Evolutionary conservation across 53 echinoderm and acorn worm genomes (phyloP).

Genomic region (Arbacia lixula): DNA sequence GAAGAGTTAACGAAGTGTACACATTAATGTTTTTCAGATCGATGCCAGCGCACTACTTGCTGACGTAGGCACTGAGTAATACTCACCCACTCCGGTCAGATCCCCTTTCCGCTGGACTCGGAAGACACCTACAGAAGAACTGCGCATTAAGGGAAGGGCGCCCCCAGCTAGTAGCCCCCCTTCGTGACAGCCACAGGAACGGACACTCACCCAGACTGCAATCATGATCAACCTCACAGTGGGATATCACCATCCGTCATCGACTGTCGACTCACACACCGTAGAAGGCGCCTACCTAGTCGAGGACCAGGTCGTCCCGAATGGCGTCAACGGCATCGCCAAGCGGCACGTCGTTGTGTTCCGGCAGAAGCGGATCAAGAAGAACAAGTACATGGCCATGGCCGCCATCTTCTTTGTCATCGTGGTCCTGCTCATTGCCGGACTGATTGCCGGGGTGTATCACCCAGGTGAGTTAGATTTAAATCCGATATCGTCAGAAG

Average conservation of each 20-base stretch:
- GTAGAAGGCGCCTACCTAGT: constrained; percentile 48
- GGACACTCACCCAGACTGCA: background rate
- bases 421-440: constrained; percentile 28
- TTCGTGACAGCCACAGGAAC: no score
- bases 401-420: constrained; percentile 34
- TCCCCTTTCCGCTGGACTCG: no score
- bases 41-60: no score
- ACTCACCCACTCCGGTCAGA: no score
- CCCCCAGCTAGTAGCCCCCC: no score
- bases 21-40: no score
- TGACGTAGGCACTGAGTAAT: no score
- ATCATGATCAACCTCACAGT: constrained; percentile 41
- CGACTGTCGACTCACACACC: constrained; percentile 46
- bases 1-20: no score
- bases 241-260: constrained; percentile 39
- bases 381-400: constrained; percentile 48
- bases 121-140: no score
- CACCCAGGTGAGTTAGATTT: constrained; percentile 30
- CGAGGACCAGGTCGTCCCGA: constrained; percentile 46
- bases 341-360: constrained; percentile 49
- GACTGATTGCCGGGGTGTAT: constrained; percentile 42
- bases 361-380: constrained; percentile 24
- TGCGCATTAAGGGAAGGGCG: no score
- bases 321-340: constrained; percentile 46
- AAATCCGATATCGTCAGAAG: no score